phyloP scores from a whole-genome alignment of 2,113 vertebrate genomes.

The Pogonocichla stellata region DNA sequence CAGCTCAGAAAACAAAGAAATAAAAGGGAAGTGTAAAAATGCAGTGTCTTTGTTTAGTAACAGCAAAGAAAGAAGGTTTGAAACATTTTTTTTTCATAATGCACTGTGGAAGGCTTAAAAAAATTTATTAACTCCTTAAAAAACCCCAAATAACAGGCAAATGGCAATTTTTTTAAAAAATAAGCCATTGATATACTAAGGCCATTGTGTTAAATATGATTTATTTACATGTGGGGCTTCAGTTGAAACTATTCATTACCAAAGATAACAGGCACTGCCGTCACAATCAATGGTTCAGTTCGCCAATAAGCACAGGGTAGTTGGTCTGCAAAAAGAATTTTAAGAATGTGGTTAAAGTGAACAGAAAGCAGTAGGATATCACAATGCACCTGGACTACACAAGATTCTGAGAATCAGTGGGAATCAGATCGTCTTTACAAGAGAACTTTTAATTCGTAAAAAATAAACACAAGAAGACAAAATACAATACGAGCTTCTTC shows the following conservation, averaged over 20 bases:
- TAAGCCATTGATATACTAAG: neutral
- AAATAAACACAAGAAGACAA: neutral
- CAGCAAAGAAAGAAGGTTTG: neutral
- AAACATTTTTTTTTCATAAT: neutral
- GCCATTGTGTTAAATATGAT: neutral
- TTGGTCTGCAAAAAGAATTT: neutral
- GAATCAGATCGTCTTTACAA: neutral
- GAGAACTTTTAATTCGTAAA: neutral
- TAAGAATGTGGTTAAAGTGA: rapidly evolving
- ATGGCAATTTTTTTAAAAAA: neutral
- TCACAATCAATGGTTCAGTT: neutral
- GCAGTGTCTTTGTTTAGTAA: neutral
- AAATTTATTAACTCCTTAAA: neutral
- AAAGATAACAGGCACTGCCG: neutral
- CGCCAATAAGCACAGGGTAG: neutral
- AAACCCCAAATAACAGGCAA: rapidly evolving
- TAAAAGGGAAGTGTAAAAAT: neutral
- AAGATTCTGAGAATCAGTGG: neutral
- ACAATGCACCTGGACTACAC: rapidly evolving
- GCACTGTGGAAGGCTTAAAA: rapidly evolving
- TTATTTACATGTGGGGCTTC: neutral
- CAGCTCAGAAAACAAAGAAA: neutral
- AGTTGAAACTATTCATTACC: neutral
- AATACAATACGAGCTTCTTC: neutral
- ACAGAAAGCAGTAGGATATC: neutral